phyloP scores from a whole-genome alignment of 2,113 vertebrate genomes.

The Malurus melanocephalus region DNA sequence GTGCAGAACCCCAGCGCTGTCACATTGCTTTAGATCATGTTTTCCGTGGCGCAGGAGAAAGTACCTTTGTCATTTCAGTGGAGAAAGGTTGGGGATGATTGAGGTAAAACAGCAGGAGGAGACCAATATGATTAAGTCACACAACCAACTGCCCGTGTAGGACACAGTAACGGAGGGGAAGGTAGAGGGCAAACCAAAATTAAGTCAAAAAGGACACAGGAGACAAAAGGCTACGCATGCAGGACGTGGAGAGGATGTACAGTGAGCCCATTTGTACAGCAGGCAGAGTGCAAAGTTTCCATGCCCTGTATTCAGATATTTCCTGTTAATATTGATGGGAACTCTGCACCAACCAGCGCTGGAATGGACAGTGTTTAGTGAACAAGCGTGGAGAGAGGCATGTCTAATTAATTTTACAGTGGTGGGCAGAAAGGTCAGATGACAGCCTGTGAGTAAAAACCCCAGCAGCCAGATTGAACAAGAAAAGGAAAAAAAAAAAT shows the following conservation, averaged over 20 bases:
- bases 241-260: background rate
- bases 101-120: conserved; percentile 52
- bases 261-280: background rate
- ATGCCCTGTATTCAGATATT: background rate
- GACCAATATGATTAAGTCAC: conserved; percentile 32
- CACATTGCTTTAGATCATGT: conserved; percentile 12
- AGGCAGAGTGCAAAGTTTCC: background rate
- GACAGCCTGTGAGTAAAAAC: background rate
- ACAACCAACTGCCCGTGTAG: conserved; percentile 46
- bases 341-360: background rate
- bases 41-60: background rate
- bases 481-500: background rate
- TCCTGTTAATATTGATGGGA: background rate
- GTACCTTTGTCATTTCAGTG: conserved; percentile 31
- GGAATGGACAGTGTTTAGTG: background rate
- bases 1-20: conserved; percentile 13
- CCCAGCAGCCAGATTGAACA: background rate
- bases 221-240: background rate
- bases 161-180: conserved; percentile 42
- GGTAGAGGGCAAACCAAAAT: conserved; percentile 52
- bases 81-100: conserved; percentile 53
- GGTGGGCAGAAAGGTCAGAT: background rate
- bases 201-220: conserved; percentile 28
- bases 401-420: conserved; percentile 31
- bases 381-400: background rate